Conservation (phyloP, 2,888 invertebrate genomes). For the Leptopilina myrica region DNA sequence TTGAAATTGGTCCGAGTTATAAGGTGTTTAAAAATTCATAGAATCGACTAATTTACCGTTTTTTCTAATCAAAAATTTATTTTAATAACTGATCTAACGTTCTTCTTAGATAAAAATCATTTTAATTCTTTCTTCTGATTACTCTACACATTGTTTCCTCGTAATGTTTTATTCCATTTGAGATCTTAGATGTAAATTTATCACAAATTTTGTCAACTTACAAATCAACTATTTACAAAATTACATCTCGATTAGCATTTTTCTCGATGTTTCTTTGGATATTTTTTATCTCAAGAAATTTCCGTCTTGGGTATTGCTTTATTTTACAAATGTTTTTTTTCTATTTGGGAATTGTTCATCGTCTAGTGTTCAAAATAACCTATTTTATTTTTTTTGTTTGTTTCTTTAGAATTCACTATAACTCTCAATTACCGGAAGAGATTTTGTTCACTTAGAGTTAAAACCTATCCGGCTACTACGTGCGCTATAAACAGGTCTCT, state of each 20-base stretch:
- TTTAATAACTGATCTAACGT: slow-evolving; percentile 19
- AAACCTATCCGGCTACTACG: slow-evolving; percentile 62
- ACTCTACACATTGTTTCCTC: slow-evolving; percentile 29
- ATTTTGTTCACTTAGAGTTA: slow-evolving; percentile 43
- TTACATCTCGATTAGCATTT: background rate
- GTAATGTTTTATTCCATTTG: slow-evolving; percentile 7
- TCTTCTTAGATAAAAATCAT: background rate
- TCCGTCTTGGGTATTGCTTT: background rate
- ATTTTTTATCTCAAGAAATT: slow-evolving; percentile 13
- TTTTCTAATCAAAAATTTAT: background rate
- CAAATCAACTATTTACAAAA: slow-evolving; percentile 37
- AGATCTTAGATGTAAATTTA: slow-evolving; percentile 38
- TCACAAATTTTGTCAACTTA: slow-evolving; percentile 38
- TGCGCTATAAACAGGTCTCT: slow-evolving; percentile 74
- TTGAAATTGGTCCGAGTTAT: slow-evolving; percentile 39
- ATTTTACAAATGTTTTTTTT: slow-evolving; percentile 7
- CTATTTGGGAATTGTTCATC: background rate
- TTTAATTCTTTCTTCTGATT: slow-evolving; percentile 4
- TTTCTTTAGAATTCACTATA: slow-evolving; percentile 7
- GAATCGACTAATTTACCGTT: background rate
- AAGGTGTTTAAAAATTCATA: slow-evolving; percentile 19
- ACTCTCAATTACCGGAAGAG: slow-evolving; percentile 17
- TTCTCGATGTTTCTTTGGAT: slow-evolving; percentile 19
- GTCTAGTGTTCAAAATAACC: slow-evolving; percentile 25
- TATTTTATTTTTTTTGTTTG: background rate